Evolutionary conservation across 53 echinoderm and acorn worm genomes (phyloP).

Genomic region (Holothuria scabra): DNA sequence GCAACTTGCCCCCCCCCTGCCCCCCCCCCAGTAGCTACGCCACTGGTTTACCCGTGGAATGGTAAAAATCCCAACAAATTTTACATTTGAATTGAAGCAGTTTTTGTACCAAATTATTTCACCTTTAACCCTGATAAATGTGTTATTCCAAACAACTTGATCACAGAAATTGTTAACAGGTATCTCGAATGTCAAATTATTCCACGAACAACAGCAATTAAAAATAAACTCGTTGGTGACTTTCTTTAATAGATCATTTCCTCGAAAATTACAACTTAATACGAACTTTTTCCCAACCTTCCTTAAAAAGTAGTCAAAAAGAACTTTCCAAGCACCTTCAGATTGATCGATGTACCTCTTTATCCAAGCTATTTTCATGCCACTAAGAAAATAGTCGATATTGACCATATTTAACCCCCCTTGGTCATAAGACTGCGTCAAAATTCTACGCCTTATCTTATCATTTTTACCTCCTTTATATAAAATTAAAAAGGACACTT

Average conservation of each 20-base stretch:
- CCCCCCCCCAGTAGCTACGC: too few relatives aligned
- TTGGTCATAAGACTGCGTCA: not conserved
- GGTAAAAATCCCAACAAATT: not conserved
- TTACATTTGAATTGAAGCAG: slow-evolving; percentile 11
- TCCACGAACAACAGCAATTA: slow-evolving; percentile 13
- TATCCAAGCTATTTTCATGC: too few relatives aligned
- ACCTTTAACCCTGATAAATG: not conserved
- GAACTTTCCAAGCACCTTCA: not conserved
- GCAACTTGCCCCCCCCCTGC: too few relatives aligned
- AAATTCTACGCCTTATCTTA: not conserved
- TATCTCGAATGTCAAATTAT: slow-evolving; percentile 8
- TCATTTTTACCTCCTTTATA: slow-evolving; percentile 10
- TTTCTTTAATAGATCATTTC: slow-evolving; percentile 2
- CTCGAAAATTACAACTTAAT: not conserved
- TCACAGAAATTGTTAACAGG: slow-evolving; percentile 6
- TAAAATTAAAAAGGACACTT: slow-evolving; percentile 9
- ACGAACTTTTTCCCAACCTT: too few relatives aligned
- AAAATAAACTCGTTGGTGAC: not conserved
- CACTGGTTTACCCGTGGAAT: slow-evolving; percentile 4
- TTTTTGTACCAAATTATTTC: slow-evolving; percentile 4
- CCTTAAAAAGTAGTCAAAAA: slow-evolving; percentile 16
- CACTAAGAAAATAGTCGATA: slow-evolving; percentile 9
- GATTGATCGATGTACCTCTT: not conserved
- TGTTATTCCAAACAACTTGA: slow-evolving; percentile 23
- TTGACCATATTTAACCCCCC: slow-evolving; percentile 24